A percentile compares a stretch with the other conserved stretches of the same genome.
Conservation (phyloP, 2,113 vertebrate species). For the Dromaius novaehollandiae region DNA sequence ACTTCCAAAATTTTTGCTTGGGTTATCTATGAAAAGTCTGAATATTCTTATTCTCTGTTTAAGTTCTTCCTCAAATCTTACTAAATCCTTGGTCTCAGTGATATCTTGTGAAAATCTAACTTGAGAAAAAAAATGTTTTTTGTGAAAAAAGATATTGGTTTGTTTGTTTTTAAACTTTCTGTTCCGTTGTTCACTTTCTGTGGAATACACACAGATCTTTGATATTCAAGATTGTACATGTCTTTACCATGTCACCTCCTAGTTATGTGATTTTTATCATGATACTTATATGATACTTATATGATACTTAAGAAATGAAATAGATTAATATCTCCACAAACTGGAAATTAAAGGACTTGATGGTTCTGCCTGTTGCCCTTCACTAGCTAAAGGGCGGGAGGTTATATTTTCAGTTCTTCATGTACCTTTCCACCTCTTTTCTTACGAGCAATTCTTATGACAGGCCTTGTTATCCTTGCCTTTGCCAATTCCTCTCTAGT, state of each 20-base stretch:
- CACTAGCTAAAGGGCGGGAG: not conserved
- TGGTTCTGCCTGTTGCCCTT: not conserved
- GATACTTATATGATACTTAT: too few relatives aligned
- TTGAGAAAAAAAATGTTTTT: not conserved
- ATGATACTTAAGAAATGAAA: not conserved
- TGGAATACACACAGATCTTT: not conserved
- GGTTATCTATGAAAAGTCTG: not conserved
- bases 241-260: not conserved
- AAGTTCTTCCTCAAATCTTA: not conserved
- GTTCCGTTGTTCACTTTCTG: not conserved
- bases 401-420: too few relatives aligned
- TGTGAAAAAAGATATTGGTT: not conserved
- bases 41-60: not conserved
- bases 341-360: not conserved
- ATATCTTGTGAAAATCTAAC: not conserved
- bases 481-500: not conserved
- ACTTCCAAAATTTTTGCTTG: not conserved
- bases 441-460: too few relatives aligned
- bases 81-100: not conserved
- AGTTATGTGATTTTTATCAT: not conserved
- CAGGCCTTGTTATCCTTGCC: not conserved
- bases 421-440: not conserved
- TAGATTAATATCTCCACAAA: not conserved
- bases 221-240: not conserved
- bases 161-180: not conserved